Evolutionary conservation across 1,140 invertebrate genomes (phyloP).

Genomic region (Drosophila melanica): DNA sequence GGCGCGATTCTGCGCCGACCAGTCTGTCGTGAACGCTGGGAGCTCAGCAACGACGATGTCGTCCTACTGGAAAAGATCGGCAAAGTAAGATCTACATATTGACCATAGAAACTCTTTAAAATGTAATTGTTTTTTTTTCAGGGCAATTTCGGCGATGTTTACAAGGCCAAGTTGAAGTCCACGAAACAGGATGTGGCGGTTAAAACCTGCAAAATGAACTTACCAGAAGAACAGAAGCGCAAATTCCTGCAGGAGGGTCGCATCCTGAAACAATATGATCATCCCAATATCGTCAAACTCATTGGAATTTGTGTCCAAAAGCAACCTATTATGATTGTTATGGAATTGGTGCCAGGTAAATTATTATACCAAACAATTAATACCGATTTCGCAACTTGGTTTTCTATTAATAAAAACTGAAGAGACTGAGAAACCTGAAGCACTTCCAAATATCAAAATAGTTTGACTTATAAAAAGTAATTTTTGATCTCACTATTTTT

Average conservation of each 20-base stretch:
- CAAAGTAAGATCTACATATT: constrained; percentile 87
- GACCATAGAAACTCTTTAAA: neutral
- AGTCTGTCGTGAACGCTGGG: constrained; percentile 96
- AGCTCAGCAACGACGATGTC: constrained; percentile 98
- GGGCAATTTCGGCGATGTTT: constrained; percentile 99
- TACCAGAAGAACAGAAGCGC: constrained; percentile 97
- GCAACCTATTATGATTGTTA: constrained; percentile 99
- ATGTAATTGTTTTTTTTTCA: constrained; percentile 72
- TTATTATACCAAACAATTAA: neutral
- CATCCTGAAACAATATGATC: constrained; percentile 98
- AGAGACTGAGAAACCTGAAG: too few relatives aligned
- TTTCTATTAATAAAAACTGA: too few relatives aligned
- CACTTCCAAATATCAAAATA: too few relatives aligned
- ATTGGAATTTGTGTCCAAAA: constrained; percentile 99
- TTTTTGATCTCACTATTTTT: neutral
- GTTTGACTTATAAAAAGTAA: too few relatives aligned
- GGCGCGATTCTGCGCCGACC: constrained; percentile 94
- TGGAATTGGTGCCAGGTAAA: constrained; percentile 88
- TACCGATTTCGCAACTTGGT: too few relatives aligned
- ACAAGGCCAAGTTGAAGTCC: constrained; percentile 93
- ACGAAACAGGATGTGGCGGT: constrained; percentile 95
- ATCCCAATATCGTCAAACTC: constrained; percentile 97
- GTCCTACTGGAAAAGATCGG: constrained; percentile 97
- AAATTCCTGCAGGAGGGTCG: constrained; percentile 98
- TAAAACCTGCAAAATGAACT: constrained; percentile 96